phyloP scores from a whole-genome alignment of 2,888 invertebrate species.

The Tenthredo amoena region DNA sequence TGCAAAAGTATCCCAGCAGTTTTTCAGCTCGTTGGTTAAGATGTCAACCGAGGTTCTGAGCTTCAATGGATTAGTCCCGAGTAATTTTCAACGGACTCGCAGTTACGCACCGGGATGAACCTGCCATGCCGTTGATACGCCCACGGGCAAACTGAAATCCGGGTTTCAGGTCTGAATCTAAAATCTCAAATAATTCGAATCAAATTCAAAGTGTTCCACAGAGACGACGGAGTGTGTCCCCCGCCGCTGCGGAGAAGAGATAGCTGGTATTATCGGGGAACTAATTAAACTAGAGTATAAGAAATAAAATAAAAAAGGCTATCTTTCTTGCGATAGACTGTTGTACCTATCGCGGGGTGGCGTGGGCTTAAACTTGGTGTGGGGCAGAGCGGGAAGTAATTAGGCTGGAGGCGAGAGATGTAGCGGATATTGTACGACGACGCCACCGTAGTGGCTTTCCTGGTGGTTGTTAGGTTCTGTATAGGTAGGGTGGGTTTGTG shows the following conservation, averaged over 20 bases:
- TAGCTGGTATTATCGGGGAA: constrained; percentile 73
- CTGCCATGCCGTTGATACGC: neutral
- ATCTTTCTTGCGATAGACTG: constrained; percentile 69
- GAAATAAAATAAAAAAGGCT: constrained; percentile 74
- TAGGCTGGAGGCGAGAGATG: constrained; percentile 74
- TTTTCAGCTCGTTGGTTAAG: neutral
- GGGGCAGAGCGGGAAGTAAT: constrained; percentile 69
- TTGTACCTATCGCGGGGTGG: constrained; percentile 56
- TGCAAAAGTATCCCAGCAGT: neutral
- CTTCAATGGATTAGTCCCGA: too few species aligned
- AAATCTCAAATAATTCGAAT: constrained; percentile 53
- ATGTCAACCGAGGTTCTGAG: too few species aligned
- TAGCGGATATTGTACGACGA: constrained; percentile 72
- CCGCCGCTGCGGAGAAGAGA: constrained; percentile 66
- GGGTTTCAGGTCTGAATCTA: constrained; percentile 19
- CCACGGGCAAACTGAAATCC: neutral
- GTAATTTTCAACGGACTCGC: neutral
- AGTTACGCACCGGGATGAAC: neutral
- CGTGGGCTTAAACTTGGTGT: constrained; percentile 48
- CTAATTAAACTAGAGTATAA: constrained; percentile 75
- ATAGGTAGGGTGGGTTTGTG: constrained; percentile 9
- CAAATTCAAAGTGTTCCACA: constrained; percentile 49
- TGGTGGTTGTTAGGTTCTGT: constrained; percentile 30
- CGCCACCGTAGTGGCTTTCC: constrained; percentile 61
- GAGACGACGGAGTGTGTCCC: constrained; percentile 52